Conservation (phyloP, 2,797 vertebrate genomes). For the Bucorvus abyssinicus region DNA sequence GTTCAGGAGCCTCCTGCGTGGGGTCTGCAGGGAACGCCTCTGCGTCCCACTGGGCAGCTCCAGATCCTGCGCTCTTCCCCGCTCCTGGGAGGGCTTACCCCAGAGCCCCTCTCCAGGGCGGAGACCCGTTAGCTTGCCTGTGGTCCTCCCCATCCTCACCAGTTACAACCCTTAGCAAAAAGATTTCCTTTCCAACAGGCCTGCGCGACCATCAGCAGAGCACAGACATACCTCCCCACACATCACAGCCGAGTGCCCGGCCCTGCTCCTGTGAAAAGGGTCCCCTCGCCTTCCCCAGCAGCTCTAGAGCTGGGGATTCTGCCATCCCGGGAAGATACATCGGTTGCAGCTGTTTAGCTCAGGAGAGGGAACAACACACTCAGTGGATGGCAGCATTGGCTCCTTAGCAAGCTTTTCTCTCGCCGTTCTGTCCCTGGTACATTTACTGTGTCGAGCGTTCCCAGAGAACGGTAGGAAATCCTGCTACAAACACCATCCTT, state of each 20-base stretch:
- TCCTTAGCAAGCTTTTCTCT: background rate
- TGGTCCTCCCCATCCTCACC: background rate
- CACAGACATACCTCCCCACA: fast-evolving
- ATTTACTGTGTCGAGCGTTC: background rate
- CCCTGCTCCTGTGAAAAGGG: fast-evolving
- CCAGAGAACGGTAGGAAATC: background rate
- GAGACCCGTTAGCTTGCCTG: background rate
- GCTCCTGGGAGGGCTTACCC: background rate
- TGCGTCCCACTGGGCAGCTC: background rate
- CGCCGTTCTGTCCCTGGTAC: fast-evolving
- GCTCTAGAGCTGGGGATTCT: background rate
- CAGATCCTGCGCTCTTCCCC: fast-evolving
- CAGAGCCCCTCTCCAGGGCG: background rate
- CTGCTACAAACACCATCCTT: background rate
- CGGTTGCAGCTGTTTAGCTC: background rate
- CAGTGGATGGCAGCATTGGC: background rate
- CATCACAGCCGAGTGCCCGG: background rate
- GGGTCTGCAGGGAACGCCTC: background rate
- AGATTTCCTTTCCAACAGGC: background rate
- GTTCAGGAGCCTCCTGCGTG: fast-evolving
- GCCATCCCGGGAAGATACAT: background rate
- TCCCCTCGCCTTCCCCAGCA: fast-evolving
- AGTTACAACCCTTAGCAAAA: background rate
- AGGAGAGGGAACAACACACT: slow-evolving; percentile 1
- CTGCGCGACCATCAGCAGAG: fast-evolving